Evolutionary conservation across 1,140 invertebrate species (phyloP).

Genomic region (Cotesia glomerata): DNA sequence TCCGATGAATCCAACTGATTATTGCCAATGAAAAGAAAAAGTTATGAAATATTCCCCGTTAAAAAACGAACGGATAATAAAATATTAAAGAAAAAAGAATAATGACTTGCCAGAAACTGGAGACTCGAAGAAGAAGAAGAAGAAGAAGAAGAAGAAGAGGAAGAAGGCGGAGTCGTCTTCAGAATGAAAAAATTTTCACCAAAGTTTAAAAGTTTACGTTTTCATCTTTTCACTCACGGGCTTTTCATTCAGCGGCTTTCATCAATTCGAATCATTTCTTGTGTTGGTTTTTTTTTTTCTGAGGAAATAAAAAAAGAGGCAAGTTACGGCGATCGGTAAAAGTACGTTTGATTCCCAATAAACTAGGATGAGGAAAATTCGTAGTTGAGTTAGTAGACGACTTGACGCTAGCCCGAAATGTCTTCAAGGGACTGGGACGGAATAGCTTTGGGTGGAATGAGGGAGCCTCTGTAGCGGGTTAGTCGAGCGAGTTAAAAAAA

Average conservation of each 20-base stretch:
- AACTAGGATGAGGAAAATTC: neutral
- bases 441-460: too few species aligned
- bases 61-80: neutral
- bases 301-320: neutral
- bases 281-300: neutral
- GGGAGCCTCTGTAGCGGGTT: constrained; percentile 10
- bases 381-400: constrained; percentile 9
- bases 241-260: neutral
- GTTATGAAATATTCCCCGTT: neutral
- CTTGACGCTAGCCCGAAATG: constrained; percentile 15
- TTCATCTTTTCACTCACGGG: constrained; percentile 3
- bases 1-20: neutral
- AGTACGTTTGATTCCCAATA: neutral
- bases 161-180: neutral
- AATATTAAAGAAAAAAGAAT: neutral
- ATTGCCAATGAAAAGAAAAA: constrained; percentile 4
- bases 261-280: constrained; percentile 9
- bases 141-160: neutral
- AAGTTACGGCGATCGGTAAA: neutral
- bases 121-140: neutral
- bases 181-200: constrained; percentile 3
- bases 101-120: neutral
- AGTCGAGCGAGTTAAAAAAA: neutral
- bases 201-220: constrained; percentile 10
- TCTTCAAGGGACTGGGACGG: neutral